Evolutionary conservation across 2,113 vertebrate genomes (phyloP).

Genomic region (Zootoca vivipara): DNA sequence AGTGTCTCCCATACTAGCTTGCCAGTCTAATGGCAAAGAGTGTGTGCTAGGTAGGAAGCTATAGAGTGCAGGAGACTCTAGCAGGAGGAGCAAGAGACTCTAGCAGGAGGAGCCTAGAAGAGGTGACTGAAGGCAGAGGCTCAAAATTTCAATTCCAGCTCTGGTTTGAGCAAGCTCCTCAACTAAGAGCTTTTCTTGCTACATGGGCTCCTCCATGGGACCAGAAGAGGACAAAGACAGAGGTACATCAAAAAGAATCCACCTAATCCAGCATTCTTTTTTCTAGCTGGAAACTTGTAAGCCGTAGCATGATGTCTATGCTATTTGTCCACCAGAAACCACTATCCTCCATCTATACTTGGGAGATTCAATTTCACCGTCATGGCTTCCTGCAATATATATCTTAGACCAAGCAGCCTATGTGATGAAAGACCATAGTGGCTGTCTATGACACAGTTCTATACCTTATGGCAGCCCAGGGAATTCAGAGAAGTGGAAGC

Average conservation of each 20-base stretch:
- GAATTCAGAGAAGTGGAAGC: neutral
- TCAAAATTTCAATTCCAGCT: too few species aligned
- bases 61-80: too few species aligned
- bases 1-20: too few species aligned
- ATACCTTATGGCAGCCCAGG: neutral
- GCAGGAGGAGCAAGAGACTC: too few species aligned
- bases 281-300: neutral
- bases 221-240: too few species aligned
- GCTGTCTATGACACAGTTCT: neutral
- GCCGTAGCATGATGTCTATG: neutral
- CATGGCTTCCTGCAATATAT: neutral
- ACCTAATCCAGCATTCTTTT: neutral
- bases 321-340: neutral
- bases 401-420: neutral
- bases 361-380: neutral
- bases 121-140: too few species aligned
- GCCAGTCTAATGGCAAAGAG: too few species aligned
- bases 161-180: too few species aligned
- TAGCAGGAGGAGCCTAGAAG: too few species aligned
- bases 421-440: neutral
- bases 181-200: too few species aligned
- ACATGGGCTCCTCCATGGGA: too few species aligned
- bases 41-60: too few species aligned
- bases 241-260: neutral
- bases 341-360: neutral